A percentile compares a stretch with the other conserved stretches of the same genome.
phyloP scores from a whole-genome alignment of 2,797 vertebrate genomes.

The Threskiornis aethiopicus region DNA sequence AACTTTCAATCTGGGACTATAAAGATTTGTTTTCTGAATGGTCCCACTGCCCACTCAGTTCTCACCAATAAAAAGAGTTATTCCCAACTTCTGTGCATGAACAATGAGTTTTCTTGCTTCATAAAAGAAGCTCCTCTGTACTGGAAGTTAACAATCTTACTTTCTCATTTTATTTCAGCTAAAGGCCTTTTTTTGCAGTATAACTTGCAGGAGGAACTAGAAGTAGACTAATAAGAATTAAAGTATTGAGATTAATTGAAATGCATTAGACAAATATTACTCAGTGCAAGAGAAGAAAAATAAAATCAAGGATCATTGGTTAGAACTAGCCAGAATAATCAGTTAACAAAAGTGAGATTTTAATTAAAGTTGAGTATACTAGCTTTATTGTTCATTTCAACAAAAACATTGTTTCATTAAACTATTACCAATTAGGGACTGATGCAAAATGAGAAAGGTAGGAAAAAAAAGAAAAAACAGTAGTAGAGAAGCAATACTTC shows the following conservation, averaged over 20 bases:
- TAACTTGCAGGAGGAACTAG: background rate
- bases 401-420: background rate
- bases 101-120: background rate
- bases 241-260: background rate
- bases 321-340: background rate
- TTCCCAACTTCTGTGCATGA: background rate
- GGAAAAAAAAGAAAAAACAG: background rate
- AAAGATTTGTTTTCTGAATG: background rate
- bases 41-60: background rate
- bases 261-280: background rate
- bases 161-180: background rate
- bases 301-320: background rate
- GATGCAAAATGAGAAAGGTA: background rate
- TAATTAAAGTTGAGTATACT: background rate
- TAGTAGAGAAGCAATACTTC: background rate
- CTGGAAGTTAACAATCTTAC: background rate
- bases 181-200: background rate
- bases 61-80: background rate
- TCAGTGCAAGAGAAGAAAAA: background rate
- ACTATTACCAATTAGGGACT: background rate
- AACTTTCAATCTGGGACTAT: background rate
- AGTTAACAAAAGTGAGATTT: background rate
- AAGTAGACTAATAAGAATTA: background rate
- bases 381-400: background rate
- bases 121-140: background rate